A percentile compares a stretch with the other conserved stretches of the same genome.
Evolutionary conservation across 2,797 vertebrate genomes (phyloP).

Genomic region (Pristis pectinata): DNA sequence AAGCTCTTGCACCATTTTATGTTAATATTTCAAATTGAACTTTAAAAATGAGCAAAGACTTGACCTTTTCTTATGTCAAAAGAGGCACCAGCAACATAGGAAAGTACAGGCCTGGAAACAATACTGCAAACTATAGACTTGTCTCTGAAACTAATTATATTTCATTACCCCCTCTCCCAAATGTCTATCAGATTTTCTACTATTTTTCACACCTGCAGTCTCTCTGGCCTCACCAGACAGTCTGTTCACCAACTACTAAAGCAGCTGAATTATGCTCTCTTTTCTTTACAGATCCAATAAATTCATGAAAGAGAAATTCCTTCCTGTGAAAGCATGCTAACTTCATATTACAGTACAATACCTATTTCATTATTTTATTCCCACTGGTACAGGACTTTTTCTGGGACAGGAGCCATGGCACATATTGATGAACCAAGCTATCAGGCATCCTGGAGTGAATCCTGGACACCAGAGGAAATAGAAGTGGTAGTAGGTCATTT

Average conservation of each 20-base stretch:
- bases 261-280: neutral
- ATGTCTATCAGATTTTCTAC: neutral
- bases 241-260: neutral
- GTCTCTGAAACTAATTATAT: neutral
- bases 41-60: conserved; percentile 18
- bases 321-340: neutral
- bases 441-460: no score
- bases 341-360: neutral
- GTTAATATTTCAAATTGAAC: conserved; percentile 1
- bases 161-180: neutral
- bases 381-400: neutral
- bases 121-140: neutral
- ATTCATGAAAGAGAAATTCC: neutral
- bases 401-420: neutral
- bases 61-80: neutral
- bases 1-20: neutral
- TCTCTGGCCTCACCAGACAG: neutral
- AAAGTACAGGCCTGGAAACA: neutral
- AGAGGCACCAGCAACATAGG: neutral
- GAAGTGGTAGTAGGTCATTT: no score
- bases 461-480: no score
- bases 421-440: neutral
- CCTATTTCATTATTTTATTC: neutral
- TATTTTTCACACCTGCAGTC: neutral
- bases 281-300: neutral